These are phyloP conservation scores for Promerops cafer DNA, from an alignment of 2,113 vertebrate species.

Conservation along the genomic window DNA sequence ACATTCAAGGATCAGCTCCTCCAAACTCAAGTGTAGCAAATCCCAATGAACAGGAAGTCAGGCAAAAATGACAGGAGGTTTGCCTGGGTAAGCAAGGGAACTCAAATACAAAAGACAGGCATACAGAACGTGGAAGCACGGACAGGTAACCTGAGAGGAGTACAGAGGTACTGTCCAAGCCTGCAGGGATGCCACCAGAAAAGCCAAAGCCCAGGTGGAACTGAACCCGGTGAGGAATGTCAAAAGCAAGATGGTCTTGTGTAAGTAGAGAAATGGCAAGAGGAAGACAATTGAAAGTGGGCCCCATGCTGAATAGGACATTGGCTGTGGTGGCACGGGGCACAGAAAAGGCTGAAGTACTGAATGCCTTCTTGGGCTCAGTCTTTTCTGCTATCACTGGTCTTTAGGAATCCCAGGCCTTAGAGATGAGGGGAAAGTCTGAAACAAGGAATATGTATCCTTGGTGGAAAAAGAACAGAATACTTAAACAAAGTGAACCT, in stretches of 20 bases:
- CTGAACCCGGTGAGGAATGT: neutral
- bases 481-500: neutral
- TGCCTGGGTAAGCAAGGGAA: neutral
- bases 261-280: rapidly evolving
- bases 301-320: neutral
- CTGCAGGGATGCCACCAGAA: neutral
- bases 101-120: neutral
- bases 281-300: neutral
- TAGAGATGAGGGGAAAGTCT: neutral
- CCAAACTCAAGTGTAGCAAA: neutral
- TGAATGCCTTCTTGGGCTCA: neutral
- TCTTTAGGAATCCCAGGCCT: neutral
- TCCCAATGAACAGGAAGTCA: neutral
- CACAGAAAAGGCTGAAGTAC: neutral
- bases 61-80: neutral
- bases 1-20: neutral
- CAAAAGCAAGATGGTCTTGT: neutral
- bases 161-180: neutral
- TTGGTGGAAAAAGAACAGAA: neutral
- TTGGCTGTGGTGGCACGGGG: rapidly evolving
- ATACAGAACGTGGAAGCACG: rapidly evolving
- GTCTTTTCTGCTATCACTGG: neutral
- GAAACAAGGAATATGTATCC: neutral
- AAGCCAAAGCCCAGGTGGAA: neutral
- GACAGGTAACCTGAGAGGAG: neutral